Evolutionary conservation across 2,113 vertebrate species (phyloP).

Genomic region (Poeciliopsis prolifica): DNA sequence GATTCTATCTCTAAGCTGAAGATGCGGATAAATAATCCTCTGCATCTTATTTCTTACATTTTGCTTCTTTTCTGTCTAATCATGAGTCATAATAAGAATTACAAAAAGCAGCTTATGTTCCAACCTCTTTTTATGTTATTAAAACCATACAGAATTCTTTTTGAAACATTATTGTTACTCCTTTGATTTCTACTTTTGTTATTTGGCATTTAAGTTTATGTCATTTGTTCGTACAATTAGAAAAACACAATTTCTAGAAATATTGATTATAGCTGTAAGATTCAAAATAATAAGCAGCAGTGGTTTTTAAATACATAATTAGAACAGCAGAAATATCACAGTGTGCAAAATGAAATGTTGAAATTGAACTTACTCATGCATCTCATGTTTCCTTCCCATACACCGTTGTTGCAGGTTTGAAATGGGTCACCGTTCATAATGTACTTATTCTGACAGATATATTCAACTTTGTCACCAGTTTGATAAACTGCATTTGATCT

Average conservation of each 20-base stretch:
- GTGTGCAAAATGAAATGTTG: not conserved
- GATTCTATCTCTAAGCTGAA: not conserved
- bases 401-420: slow-evolving; percentile 42
- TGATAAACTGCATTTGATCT: rapidly evolving
- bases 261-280: not conserved
- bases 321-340: not conserved
- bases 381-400: slow-evolving; percentile 49
- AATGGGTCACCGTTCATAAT: not conserved
- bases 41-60: not conserved
- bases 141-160: not conserved
- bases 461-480: slow-evolving; percentile 6
- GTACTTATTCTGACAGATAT: slow-evolving; percentile 13
- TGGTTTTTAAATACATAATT: not conserved
- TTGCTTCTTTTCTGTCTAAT: not conserved
- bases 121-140: too few species aligned
- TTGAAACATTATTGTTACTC: not conserved
- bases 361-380: slow-evolving; percentile 59
- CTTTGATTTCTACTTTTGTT: too few species aligned
- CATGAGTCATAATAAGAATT: not conserved
- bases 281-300: not conserved
- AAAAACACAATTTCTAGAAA: not conserved
- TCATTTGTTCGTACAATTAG: not conserved
- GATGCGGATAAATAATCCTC: not conserved
- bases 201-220: not conserved
- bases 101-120: not conserved